phyloP scores from a whole-genome alignment of 1,140 invertebrate species.

The Piezodorus guildinii region DNA sequence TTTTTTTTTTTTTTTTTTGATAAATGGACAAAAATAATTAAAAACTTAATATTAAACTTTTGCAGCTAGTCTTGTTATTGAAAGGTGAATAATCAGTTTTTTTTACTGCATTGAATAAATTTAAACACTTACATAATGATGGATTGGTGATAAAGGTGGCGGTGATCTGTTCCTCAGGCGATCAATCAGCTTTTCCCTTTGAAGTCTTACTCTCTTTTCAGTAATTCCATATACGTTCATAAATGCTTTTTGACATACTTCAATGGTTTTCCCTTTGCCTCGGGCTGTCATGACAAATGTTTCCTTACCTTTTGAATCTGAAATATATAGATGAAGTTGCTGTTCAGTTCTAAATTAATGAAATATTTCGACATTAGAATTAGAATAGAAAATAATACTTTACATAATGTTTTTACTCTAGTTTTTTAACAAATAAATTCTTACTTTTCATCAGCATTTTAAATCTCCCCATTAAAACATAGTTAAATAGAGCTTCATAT shows the following conservation, averaged over 20 bases:
- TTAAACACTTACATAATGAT: not conserved
- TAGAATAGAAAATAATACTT: too few relatives aligned
- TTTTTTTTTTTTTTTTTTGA: too few relatives aligned
- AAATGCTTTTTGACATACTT: conserved; percentile 42
- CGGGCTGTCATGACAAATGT: conserved; percentile 13
- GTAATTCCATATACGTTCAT: conserved; percentile 41
- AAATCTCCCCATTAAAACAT: too few relatives aligned
- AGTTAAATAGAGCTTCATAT: too few relatives aligned
- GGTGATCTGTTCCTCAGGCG: conserved; percentile 29
- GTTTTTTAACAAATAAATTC: too few relatives aligned
- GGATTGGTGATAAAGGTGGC: not conserved
- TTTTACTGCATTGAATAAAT: not conserved
- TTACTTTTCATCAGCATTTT: too few relatives aligned
- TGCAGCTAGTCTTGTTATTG: not conserved
- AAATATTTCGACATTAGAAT: too few relatives aligned
- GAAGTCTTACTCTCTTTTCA: conserved; percentile 39
- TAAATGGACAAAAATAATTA: not conserved
- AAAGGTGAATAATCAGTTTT: not conserved
- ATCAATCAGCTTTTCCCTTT: conserved; percentile 38
- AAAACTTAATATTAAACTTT: not conserved
- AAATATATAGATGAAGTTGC: not conserved
- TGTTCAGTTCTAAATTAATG: too few relatives aligned
- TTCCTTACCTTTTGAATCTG: conserved; percentile 21
- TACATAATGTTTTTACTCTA: too few relatives aligned
- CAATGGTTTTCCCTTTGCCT: conserved; percentile 31